Base-by-base conservation (phyloP, 1,140 invertebrate species). In the Papilio polyxenes region DNA sequence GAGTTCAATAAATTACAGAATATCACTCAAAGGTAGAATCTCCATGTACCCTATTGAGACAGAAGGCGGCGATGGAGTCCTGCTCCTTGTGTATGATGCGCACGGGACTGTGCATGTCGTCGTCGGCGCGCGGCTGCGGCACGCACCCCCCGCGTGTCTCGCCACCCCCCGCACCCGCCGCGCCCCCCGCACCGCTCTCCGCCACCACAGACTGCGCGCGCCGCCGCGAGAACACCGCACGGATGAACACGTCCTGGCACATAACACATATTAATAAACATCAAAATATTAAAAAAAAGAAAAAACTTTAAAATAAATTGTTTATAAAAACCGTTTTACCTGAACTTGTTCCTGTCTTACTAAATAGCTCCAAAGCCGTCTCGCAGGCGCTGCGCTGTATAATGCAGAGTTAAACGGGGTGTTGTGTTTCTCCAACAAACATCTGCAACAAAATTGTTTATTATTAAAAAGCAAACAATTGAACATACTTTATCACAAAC, bases 41-140 rank as follows among this genome's bases (percentile, higher is more conserved):
- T 31, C 23, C 23, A 31, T 31, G 62, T 37, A 93, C 92, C 89
- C 90, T 87, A 49, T 99, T 99, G 69, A 99, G 95, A 90, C 98
- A 99, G 95, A 99, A 99, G 51, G 99, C 98, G 85, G 98, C 97
- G 83, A 99, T 99, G 81, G 98, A 98, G 93, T 99, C 99, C 95
- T 99, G 98, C 92, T 99, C 99, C 95, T 99, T 99, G 92, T 99
- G 99, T 83, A 99, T 99, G 83, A 99, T 98, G 82, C 98, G 96
- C 81, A 99, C 98, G 62, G 98, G 97, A 87, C 98, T 97, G 74
- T 96, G 95, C 83, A 96, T 91, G 87, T 96, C 89, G 90, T 95
- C 94, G 89, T 93, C 95, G 77, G 91, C 85, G 86, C 75, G 81
- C 86, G 85, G 65, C 87, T 90, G 82, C 84, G 92, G 77, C 48